Evolutionary conservation across 2,113 vertebrate genomes (phyloP).

Genomic region (Cricetomys ansorgei): DNA sequence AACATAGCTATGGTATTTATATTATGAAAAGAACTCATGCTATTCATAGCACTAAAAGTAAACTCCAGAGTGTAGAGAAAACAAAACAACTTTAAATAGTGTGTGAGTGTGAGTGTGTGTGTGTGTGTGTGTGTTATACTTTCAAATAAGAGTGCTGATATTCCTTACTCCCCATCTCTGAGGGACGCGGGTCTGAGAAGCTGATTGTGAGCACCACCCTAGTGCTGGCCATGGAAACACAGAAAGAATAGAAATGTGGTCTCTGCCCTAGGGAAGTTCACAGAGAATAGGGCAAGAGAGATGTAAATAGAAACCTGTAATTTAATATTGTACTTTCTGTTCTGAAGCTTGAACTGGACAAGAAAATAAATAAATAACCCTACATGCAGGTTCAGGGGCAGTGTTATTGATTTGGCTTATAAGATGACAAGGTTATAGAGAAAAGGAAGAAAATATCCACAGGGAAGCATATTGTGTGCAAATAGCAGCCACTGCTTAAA

Average conservation of each 20-base stretch:
- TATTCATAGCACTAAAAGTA: not conserved
- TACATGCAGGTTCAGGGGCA: not conserved
- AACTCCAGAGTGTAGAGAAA: not conserved
- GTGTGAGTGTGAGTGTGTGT: too few species aligned
- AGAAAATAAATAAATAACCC: not conserved
- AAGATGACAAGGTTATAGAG: not conserved
- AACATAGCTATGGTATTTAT: not conserved
- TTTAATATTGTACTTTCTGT: not conserved
- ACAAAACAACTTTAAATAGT: not conserved
- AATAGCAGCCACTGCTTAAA: not conserved
- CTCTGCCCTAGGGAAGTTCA: not conserved
- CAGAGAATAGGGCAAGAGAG: not conserved
- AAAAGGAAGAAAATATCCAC: not conserved
- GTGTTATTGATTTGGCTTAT: not conserved
- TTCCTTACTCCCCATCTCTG: not conserved
- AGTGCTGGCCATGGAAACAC: not conserved
- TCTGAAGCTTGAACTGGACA: not conserved
- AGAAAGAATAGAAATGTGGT: not conserved
- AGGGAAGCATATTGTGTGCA: not conserved
- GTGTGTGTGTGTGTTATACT: too few species aligned
- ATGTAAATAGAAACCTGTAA: not conserved
- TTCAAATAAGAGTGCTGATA: not conserved
- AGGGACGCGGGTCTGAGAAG: accelerated
- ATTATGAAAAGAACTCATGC: not conserved
- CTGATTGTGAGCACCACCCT: not conserved